Evolutionary conservation across 2,113 vertebrate genomes (phyloP).

Genomic region (Toxostoma redivivum): DNA sequence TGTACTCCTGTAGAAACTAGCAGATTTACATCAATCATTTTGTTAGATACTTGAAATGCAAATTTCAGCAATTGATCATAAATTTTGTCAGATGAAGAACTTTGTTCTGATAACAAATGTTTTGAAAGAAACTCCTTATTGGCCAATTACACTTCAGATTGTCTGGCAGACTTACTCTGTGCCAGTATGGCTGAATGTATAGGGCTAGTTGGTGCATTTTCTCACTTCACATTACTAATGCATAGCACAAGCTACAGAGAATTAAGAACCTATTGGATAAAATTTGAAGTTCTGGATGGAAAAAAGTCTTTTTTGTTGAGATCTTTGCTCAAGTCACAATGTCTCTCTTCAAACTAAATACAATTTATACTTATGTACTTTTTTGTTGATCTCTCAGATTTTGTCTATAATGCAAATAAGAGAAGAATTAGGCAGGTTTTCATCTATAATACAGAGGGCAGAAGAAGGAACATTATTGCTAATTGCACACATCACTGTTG

Average conservation of each 20-base stretch:
- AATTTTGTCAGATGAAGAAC: background rate
- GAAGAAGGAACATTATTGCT: background rate
- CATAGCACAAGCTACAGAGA: background rate
- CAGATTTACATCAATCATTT: background rate
- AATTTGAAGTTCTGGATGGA: background rate
- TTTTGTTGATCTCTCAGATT: background rate
- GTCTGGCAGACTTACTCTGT: background rate
- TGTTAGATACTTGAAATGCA: background rate
- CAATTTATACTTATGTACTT: background rate
- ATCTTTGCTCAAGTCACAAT: background rate
- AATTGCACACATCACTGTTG: rapidly evolving
- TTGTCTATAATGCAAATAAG: background rate
- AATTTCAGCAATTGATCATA: background rate
- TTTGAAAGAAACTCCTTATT: background rate
- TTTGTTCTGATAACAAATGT: background rate
- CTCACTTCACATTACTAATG: background rate
- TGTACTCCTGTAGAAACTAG: background rate
- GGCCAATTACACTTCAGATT: background rate
- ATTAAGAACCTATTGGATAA: background rate
- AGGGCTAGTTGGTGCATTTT: background rate
- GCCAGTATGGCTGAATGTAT: background rate
- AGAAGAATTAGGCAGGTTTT: background rate
- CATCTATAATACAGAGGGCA: background rate
- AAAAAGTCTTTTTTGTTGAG: background rate
- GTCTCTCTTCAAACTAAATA: background rate